Conservation (phyloP, 1,140 invertebrate genomes). For the Diorhabda carinulata region DNA sequence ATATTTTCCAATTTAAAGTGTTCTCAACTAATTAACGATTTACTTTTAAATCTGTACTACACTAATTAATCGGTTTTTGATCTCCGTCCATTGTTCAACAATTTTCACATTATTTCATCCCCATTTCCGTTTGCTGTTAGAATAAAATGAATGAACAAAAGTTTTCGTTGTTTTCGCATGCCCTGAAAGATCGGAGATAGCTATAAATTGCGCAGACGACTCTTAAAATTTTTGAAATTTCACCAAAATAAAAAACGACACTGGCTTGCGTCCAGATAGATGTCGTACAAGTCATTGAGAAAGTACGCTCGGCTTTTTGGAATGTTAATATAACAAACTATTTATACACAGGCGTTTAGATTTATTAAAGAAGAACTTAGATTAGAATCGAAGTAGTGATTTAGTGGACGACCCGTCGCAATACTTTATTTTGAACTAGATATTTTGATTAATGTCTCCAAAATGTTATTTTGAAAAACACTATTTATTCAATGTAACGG, state of each 20-base stretch:
- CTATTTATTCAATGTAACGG: no score
- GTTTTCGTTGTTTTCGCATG: slow-evolving; percentile 10
- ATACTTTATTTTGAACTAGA: no score
- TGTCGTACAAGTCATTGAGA: slow-evolving; percentile 7
- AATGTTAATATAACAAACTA: slow-evolving; percentile 11
- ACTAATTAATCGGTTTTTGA: no score
- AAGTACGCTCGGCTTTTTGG: background rate
- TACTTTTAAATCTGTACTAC: no score
- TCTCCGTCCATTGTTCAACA: no score
- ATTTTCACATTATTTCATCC: no score
- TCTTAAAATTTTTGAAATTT: slow-evolving; percentile 12
- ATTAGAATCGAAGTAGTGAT: background rate
- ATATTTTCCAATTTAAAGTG: no score
- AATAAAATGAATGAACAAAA: slow-evolving; percentile 10
- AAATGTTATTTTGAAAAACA: no score
- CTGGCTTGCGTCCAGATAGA: slow-evolving; percentile 7
- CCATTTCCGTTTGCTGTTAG: background rate
- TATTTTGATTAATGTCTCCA: no score
- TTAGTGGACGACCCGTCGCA: background rate
- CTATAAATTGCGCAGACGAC: slow-evolving; percentile 9
- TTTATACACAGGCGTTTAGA: background rate
- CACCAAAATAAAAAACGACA: slow-evolving; percentile 6
- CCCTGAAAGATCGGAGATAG: slow-evolving; percentile 9
- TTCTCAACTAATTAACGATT: no score
- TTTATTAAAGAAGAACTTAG: background rate